These are phyloP conservation scores for Protonibea diacanthus DNA, from an alignment of 2,797 vertebrate species.

Conservation along the genomic window DNA sequence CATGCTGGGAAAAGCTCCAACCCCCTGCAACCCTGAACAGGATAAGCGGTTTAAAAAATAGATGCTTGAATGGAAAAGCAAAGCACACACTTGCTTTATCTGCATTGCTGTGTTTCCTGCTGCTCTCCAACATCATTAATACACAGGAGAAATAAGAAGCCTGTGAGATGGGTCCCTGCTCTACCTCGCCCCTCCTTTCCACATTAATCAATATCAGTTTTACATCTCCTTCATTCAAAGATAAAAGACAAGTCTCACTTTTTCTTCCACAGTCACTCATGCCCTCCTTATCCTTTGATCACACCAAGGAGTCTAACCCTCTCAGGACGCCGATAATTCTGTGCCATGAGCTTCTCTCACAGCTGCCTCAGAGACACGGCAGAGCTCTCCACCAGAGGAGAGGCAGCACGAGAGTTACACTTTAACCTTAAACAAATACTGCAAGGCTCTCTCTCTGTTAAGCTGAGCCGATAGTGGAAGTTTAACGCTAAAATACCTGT, in stretches of 20 bases:
- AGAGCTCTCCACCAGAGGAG: constrained; percentile 38
- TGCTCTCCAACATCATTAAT: constrained; percentile 63
- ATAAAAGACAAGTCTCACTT: constrained; percentile 68
- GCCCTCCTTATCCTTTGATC: constrained; percentile 76
- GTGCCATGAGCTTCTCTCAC: constrained; percentile 52
- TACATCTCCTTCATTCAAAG: constrained; percentile 73
- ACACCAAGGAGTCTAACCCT: constrained; percentile 57
- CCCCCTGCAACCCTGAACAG: constrained; percentile 46
- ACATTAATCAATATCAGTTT: constrained; percentile 80
- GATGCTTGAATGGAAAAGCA: constrained; percentile 53
- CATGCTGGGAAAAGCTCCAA: constrained; percentile 50
- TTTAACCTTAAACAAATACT: constrained; percentile 63
- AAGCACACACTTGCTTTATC: constrained; percentile 55
- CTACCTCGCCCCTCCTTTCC: constrained; percentile 50
- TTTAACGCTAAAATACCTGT: constrained; percentile 35
- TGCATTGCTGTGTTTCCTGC: constrained; percentile 60
- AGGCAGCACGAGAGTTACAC: constrained; percentile 42
- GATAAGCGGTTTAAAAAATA: constrained; percentile 67
- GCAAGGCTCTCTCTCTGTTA: constrained; percentile 33
- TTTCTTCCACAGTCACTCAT: constrained; percentile 48
- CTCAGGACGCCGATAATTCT: constrained; percentile 71
- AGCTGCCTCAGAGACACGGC: constrained; percentile 59
- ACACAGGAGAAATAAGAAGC: constrained; percentile 39
- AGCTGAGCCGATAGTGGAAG: constrained; percentile 33
- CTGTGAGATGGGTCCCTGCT: constrained; percentile 38